These are phyloP conservation scores for Staurois parvus DNA, from an alignment of 2,797 vertebrate species.

Conservation along the genomic window DNA sequence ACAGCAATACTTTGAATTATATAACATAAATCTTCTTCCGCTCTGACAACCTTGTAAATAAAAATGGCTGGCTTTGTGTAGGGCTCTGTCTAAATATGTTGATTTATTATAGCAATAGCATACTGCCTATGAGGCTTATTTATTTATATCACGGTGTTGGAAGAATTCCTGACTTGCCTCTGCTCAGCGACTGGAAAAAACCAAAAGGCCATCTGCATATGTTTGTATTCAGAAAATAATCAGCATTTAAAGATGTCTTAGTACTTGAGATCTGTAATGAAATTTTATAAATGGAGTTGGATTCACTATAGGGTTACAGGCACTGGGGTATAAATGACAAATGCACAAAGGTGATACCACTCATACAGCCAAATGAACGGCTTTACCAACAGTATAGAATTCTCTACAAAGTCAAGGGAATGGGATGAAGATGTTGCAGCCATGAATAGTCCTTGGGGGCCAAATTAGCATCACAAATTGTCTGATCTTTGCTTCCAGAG, in stretches of 20 bases:
- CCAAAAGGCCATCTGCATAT: constrained; percentile 41
- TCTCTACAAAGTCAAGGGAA: not conserved
- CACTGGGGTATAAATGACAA: not conserved
- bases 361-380: not conserved
- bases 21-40: constrained; percentile 59
- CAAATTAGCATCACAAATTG: no score
- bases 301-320: not conserved
- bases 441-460: no score
- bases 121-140: constrained; percentile 55
- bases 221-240: constrained; percentile 33
- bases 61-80: constrained; percentile 62
- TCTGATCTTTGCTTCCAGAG: no score
- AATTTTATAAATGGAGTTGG: constrained; percentile 10
- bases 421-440: no score
- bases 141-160: constrained; percentile 51
- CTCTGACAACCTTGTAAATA: constrained; percentile 62
- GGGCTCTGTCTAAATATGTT: constrained; percentile 63
- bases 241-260: constrained; percentile 31
- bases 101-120: constrained; percentile 62
- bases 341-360: not conserved
- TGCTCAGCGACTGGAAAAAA: constrained; percentile 36
- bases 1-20: constrained; percentile 62
- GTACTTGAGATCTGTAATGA: constrained; percentile 5
- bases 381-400: not conserved
- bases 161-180: constrained; percentile 43